A percentile compares a stretch with the other conserved stretches of the same genome.
Conservation (phyloP, 1,140 invertebrate genomes). For the Cotesia vestalis region DNA sequence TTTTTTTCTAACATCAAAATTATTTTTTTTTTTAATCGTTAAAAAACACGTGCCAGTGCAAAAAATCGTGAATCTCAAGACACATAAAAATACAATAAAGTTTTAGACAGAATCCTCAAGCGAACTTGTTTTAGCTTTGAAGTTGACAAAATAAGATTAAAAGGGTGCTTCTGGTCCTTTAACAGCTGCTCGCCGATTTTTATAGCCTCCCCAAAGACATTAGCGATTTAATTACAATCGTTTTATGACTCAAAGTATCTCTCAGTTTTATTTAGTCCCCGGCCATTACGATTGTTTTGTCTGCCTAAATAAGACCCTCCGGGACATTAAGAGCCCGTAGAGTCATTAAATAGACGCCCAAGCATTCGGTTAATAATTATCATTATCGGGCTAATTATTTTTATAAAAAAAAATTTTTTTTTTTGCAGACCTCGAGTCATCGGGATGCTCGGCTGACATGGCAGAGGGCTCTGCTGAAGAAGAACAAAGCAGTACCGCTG, state of each 20-base stretch:
- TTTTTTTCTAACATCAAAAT: too few relatives aligned
- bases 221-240: conserved; percentile 42
- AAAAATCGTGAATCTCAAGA: too few relatives aligned
- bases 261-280: background rate
- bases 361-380: too few relatives aligned
- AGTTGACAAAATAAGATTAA: conserved; percentile 49
- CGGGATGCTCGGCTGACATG: conserved; percentile 67
- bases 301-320: too few relatives aligned
- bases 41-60: too few relatives aligned
- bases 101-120: too few relatives aligned
- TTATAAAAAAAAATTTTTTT: conserved; percentile 14
- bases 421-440: conserved; percentile 60
- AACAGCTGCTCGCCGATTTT: conserved; percentile 49
- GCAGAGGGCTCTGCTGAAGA: conserved; percentile 67
- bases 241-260: background rate
- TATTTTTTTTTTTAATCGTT: too few relatives aligned
- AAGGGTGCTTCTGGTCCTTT: conserved; percentile 51
- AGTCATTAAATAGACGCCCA: too few relatives aligned
- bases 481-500: conserved; percentile 66
- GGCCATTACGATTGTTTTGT: too few relatives aligned
- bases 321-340: too few relatives aligned
- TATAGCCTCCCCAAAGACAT: conserved; percentile 31
- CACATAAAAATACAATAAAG: too few relatives aligned
- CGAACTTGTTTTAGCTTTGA: conserved; percentile 55
- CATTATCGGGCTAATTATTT: too few relatives aligned